Percentiles rank a stretch among this genome's conserved stretches.
Evolutionary conservation across 2,113 vertebrate genomes (phyloP).

Genomic region (Pangasianodon hypophthalmus): DNA sequence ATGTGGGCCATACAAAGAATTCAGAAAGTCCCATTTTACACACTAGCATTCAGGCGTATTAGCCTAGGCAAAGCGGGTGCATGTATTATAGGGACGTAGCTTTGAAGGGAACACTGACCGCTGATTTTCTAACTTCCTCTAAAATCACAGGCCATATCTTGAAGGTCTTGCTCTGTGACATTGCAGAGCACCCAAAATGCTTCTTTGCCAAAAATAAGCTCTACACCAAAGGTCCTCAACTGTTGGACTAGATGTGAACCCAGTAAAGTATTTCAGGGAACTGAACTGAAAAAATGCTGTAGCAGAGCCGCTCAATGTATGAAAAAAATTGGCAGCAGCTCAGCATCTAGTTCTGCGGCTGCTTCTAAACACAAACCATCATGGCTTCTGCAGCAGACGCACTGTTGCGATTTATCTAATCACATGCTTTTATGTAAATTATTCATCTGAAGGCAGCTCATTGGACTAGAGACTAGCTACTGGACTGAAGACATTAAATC

Average conservation of each 20-base stretch:
- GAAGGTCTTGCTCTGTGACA: not conserved
- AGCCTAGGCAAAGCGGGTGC: not conserved
- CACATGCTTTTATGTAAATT: not conserved
- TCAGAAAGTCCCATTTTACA: not conserved
- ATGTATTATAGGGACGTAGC: not conserved
- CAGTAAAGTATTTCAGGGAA: not conserved
- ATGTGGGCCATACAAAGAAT: not conserved
- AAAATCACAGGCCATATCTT: not conserved
- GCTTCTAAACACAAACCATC: not conserved
- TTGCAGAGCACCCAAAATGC: not conserved
- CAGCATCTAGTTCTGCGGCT: not conserved
- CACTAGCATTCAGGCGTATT: not conserved
- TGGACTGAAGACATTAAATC: not conserved
- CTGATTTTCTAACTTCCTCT: not conserved
- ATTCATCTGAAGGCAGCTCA: slow-evolving; percentile 1
- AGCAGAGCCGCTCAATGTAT: not conserved
- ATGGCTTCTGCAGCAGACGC: not conserved
- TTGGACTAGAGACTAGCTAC: not conserved
- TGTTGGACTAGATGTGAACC: not conserved
- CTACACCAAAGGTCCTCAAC: not conserved
- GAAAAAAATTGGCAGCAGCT: not conserved
- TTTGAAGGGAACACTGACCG: not conserved
- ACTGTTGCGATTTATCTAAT: not conserved
- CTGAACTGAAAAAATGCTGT: not conserved
- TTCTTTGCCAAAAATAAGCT: not conserved